Evolutionary conservation across 2,113 vertebrate genomes (phyloP), one percentile per base, ranked within the genome.

Genomic region (Anhinga rufa): DNA sequence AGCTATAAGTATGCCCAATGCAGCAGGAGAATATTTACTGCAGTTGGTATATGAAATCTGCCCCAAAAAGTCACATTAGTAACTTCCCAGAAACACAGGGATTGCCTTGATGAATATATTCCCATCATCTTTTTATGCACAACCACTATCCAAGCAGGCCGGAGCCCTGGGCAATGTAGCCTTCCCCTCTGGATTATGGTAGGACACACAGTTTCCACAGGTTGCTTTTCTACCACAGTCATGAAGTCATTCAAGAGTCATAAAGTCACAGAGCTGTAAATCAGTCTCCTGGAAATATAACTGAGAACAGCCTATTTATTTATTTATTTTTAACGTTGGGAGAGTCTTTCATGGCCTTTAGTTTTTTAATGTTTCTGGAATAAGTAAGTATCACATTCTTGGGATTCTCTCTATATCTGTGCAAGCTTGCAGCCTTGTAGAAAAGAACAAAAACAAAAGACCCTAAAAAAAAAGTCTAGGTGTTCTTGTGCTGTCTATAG

Each of bases 121-220:
- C 38, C 64, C 61, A 68, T 78, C 71, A 21, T 66, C 66, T 88
- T 90, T 90, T 70, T 46, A 81, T 36, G 36, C 51, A 78, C 38
- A 82, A 42, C 21, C 49, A 57, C 34, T 57, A 82, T 12, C 40
- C 49, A 58, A 81, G 55, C 55, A 95, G 83, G 64, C 86, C 78
- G 75, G 80, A 95, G 72, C 69, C 72, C 55, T 78, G 64, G 58
- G 88, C 60, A 83, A 32, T 31, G 55, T 26, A 78, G 64, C 64
- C 49, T 64, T 68, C 36, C 69, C 34, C 38, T 92, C 11, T 32
- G 68, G 85, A 81, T 83, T 92, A 90, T 10, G 51, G 42, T 20
- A 93, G 82, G 86, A 70, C 76, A 92, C 76, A 88, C 25, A 72
- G 32, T 93, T 96, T 93, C 91, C 89, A 96, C 55, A 70, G 64